Evolutionary conservation across 2,888 invertebrate genomes (phyloP).

Genomic region (Schizaphis graminum): DNA sequence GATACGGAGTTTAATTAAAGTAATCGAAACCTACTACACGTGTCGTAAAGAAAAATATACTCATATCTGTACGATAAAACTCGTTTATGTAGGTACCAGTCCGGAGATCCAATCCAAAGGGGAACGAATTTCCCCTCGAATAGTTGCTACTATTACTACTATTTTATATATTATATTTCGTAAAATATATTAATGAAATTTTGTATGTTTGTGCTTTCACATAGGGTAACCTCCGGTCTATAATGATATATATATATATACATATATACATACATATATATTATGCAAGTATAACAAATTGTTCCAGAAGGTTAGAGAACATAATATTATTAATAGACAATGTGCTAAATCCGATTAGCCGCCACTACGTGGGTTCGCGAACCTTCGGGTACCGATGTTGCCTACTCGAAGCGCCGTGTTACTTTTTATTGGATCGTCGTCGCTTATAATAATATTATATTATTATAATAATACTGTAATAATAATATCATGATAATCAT

Average conservation of each 20-base stretch:
- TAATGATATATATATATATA: neutral
- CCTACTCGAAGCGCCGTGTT: conserved; percentile 31
- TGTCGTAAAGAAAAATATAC: neutral
- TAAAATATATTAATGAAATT: neutral
- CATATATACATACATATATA: neutral
- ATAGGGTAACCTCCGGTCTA: neutral
- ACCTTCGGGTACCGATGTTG: conserved; percentile 43
- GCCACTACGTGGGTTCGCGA: neutral
- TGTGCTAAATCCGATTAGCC: neutral
- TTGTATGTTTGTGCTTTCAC: neutral
- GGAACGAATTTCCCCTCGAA: neutral
- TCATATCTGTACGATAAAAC: neutral
- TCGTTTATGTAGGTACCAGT: neutral
- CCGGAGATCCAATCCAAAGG: neutral
- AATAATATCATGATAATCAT: neutral
- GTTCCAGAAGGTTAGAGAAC: neutral
- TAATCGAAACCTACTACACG: neutral
- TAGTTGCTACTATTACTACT: neutral
- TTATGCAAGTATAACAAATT: neutral
- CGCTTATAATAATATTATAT: neutral
- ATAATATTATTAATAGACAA: neutral
- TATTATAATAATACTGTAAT: neutral
- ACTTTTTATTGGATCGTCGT: neutral
- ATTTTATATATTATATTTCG: neutral
- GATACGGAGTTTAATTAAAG: neutral